These are phyloP conservation scores for Lamprologus speciosus DNA, from an alignment of 2,113 vertebrate species.

Conservation along the genomic window DNA sequence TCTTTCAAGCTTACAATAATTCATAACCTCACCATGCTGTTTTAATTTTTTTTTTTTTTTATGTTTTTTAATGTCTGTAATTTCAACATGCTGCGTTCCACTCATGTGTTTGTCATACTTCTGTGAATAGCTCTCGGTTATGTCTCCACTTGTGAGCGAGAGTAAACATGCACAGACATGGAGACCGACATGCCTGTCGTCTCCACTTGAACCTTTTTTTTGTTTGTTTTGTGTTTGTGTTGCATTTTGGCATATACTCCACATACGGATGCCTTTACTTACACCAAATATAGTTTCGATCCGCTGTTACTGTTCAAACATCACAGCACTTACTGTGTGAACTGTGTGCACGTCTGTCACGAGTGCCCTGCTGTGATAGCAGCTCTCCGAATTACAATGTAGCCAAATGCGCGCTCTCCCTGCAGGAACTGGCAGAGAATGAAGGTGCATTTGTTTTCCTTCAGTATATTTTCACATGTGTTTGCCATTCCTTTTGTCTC, in stretches of 20 bases:
- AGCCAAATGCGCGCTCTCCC: background rate
- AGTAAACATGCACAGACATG: slow-evolving; percentile 20
- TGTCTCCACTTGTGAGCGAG: slow-evolving; percentile 10
- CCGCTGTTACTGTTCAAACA: no score
- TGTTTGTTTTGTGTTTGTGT: background rate
- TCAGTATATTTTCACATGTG: background rate
- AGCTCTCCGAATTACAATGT: background rate
- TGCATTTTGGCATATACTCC: background rate
- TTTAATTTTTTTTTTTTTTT: accelerated
- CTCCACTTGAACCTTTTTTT: background rate
- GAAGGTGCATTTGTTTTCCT: background rate
- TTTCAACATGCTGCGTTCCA: background rate
- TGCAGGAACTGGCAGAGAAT: background rate
- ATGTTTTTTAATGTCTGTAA: background rate
- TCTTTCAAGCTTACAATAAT: background rate
- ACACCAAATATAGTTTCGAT: background rate
- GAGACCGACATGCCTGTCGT: background rate
- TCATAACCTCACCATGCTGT: background rate
- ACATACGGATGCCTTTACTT: background rate
- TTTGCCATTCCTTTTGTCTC: background rate
- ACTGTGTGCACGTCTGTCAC: background rate
- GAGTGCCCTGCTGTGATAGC: background rate
- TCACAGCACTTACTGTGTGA: background rate
- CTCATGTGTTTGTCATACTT: background rate
- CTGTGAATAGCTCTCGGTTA: background rate